Evolutionary conservation across 1,140 invertebrate genomes (phyloP).

Genomic region (Drepana arcuata): DNA sequence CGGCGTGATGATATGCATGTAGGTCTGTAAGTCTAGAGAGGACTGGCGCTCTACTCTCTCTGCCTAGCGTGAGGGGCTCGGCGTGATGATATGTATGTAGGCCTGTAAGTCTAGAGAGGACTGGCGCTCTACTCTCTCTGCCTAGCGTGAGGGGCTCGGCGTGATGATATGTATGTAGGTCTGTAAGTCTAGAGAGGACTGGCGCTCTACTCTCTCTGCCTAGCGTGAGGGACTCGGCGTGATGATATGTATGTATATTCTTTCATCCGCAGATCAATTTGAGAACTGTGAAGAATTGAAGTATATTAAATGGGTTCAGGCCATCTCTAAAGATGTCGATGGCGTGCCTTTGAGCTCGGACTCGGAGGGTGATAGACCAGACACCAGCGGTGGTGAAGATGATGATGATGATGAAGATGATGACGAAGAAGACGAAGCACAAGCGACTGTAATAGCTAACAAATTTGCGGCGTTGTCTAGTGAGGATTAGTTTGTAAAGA

Average conservation of each 20-base stretch:
- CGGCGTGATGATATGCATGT: not conserved
- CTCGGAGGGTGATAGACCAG: conserved; percentile 8
- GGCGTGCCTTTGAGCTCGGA: conserved; percentile 79
- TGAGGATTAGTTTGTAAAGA: no score
- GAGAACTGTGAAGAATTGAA: conserved; percentile 73
- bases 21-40: not conserved
- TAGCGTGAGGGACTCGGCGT: no score
- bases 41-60: not conserved
- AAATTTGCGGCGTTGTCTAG: conserved; percentile 44
- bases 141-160: not conserved
- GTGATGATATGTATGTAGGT: not conserved
- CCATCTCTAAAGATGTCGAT: conserved; percentile 46
- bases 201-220: not conserved
- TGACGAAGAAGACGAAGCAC: conserved; percentile 12
- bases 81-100: not conserved
- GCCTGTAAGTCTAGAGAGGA: no score
- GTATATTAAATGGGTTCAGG: conserved; percentile 77
- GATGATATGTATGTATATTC: not conserved
- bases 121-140: not conserved
- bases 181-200: not conserved
- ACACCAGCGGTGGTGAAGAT: conserved; percentile 9
- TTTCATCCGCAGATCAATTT: conserved; percentile 65
- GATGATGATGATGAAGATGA: not conserved
- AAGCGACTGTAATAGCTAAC: conserved; percentile 35
- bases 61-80: not conserved